Evolutionary conservation across 2,797 vertebrate genomes (phyloP), one percentile per base, ranked within the genome.

Genomic region (Smutsia temminckii): DNA sequence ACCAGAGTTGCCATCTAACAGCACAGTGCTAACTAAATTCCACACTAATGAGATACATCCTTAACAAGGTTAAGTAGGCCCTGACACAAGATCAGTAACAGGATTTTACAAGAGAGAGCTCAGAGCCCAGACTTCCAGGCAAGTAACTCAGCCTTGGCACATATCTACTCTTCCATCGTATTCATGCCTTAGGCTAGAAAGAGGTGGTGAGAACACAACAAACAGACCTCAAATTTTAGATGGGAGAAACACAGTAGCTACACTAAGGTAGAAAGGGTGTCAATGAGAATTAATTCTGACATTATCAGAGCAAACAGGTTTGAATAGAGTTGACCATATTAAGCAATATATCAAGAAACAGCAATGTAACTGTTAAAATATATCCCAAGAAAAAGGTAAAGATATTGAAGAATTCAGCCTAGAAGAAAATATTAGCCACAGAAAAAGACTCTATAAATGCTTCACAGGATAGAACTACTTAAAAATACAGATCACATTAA

Each of bases 281-380:
- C 63, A 84, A 51, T 32, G 85, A 90, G 40, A 94, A 83, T 79
- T 40, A 93, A 68, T 20, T 93, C 59, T 94, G 78, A 69, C 6
- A 87, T 86, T 87, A 63, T 79, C 37, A 85, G 34, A 87, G 6
- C 29, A 84, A 75, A 81, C 57, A 81, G 11, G 20, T 87, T 57
- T 91, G 27, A 85, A 89, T 8, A 63, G 8, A 87, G n/a, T 37
- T 46, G 40, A 25, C 17, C 10, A 46, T 46, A 42, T 90, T 57
- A 89, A 86, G n/a, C 46, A 88, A 66, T 61, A 66, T 83, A 68
- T 55, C 37, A 63, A 78, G 55, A 81, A 87, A 32, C 14, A 57
- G 8, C 46, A 78, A 63, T 55, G 69, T 3, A 69, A 32, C 55
- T 71, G 40, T 68, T 66, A 83, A 84, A 96, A 64, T 59, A 79